phyloP scores from a whole-genome alignment of 35 echinoderm and acorn worm genomes.

The Diadema setosum region DNA sequence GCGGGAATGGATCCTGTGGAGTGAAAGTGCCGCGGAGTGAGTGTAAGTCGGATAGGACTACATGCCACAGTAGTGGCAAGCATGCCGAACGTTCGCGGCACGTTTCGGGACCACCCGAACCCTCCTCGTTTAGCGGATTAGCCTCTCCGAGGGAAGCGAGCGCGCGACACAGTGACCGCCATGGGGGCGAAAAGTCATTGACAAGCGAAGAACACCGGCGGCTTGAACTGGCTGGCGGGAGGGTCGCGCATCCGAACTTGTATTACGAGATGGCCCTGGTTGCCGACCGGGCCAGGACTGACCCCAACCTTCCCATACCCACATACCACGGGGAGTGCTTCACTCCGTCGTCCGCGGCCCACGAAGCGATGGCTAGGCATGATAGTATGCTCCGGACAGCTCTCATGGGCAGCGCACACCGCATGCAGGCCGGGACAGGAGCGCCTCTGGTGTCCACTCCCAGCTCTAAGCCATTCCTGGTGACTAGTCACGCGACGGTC shows the following conservation, averaged over 20 bases:
- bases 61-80: background rate
- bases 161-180: background rate
- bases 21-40: background rate
- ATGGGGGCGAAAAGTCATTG: background rate
- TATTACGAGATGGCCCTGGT: conserved; percentile 10
- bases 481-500: background rate
- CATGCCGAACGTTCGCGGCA: background rate
- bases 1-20: background rate
- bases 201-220: background rate
- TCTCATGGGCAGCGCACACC: conserved; percentile 28
- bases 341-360: background rate
- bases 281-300: background rate
- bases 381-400: conserved; percentile 53
- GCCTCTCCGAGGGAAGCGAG: background rate
- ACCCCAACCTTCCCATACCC: background rate
- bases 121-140: background rate
- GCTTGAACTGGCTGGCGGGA: background rate
- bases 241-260: background rate
- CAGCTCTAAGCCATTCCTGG: background rate
- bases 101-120: background rate
- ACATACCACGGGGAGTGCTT: background rate
- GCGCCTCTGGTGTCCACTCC: background rate
- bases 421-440: background rate
- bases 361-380: background rate
- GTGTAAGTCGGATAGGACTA: background rate